These are phyloP conservation scores for Hirtodrosophila histrioides DNA, from an alignment of 2,888 invertebrate species.

Conservation along the genomic window DNA sequence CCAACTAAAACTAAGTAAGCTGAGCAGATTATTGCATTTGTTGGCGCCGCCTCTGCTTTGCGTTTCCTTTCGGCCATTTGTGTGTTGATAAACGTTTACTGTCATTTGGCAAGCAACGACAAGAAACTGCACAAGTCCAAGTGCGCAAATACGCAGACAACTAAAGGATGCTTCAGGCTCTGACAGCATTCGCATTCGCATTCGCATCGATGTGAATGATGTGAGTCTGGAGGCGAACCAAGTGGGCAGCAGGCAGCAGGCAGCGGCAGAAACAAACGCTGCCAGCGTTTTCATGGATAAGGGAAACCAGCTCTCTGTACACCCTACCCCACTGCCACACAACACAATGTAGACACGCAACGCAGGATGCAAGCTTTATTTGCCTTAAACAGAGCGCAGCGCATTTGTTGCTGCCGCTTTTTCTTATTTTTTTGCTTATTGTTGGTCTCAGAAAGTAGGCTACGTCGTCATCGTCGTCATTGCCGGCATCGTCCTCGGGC, in stretches of 20 bases:
- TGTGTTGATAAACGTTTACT: constrained; percentile 66
- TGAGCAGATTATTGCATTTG: constrained; percentile 65
- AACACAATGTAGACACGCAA: constrained; percentile 40
- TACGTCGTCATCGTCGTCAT: constrained; percentile 35
- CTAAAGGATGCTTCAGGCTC: constrained; percentile 27
- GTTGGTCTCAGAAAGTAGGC: constrained; percentile 46
- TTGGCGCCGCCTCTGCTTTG: constrained; percentile 14
- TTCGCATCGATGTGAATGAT: constrained; percentile 4
- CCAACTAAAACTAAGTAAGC: constrained; percentile 33
- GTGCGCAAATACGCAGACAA: constrained; percentile 34
- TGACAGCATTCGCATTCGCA: constrained; percentile 20
- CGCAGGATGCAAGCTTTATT: constrained; percentile 63
- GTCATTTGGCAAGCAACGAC: constrained; percentile 60
- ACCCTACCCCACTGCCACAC: not conserved
- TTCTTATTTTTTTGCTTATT: constrained; percentile 27
- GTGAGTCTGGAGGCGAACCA: not conserved
- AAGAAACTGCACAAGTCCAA: constrained; percentile 29
- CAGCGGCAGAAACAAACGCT: constrained; percentile 33
- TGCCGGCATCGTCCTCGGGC: constrained; percentile 39
- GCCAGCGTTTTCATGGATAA: constrained; percentile 33
- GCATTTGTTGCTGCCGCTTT: constrained; percentile 27
- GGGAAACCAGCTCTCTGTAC: not conserved
- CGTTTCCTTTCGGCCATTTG: constrained; percentile 25
- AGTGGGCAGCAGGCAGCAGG: constrained; percentile 25
- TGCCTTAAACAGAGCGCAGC: constrained; percentile 57